Percentiles rank a stretch among this genome's conserved stretches.
phyloP scores from a whole-genome alignment of 2,888 invertebrate species.

The Schizotus pectinicornis region DNA sequence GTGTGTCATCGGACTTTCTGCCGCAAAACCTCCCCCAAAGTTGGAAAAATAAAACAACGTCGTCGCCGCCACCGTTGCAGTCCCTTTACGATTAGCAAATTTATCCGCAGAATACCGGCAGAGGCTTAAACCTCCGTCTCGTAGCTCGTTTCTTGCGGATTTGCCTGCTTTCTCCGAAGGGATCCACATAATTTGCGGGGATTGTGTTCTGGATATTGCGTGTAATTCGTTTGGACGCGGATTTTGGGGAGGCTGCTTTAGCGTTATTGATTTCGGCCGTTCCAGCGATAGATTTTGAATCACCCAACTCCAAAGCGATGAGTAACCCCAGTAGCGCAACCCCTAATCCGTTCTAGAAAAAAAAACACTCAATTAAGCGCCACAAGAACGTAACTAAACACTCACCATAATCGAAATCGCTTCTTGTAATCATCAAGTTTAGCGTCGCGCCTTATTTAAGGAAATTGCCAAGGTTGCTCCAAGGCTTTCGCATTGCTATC shows the following conservation, averaged over 20 bases:
- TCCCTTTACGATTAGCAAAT: too few species aligned
- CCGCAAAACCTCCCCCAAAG: too few species aligned
- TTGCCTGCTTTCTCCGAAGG: conserved; percentile 20
- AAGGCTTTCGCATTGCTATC: too few species aligned
- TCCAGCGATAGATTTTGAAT: background rate
- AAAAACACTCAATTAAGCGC: too few species aligned
- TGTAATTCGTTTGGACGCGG: conserved; percentile 25
- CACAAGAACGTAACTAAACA: too few species aligned
- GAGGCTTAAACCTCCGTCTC: conserved; percentile 12
- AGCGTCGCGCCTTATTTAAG: background rate
- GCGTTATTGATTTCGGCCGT: conserved; percentile 16
- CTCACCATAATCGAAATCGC: too few species aligned
- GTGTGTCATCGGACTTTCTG: too few species aligned
- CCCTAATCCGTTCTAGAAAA: too few species aligned
- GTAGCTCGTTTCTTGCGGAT: conserved; percentile 20
- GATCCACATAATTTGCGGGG: conserved; percentile 24
- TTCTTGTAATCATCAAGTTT: too few species aligned
- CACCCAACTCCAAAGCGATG: background rate
- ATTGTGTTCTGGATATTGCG: conserved; percentile 25
- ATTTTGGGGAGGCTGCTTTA: conserved; percentile 6
- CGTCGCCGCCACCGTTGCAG: too few species aligned
- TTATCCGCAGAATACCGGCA: conserved; percentile 19
- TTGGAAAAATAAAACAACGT: too few species aligned
- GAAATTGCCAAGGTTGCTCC: background rate
- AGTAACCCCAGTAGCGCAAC: conserved; percentile 8